Percentiles rank a stretch among this genome's conserved stretches.
Evolutionary conservation across 2,888 invertebrate species (phyloP).

Genomic region (Celastrina argiolus): DNA sequence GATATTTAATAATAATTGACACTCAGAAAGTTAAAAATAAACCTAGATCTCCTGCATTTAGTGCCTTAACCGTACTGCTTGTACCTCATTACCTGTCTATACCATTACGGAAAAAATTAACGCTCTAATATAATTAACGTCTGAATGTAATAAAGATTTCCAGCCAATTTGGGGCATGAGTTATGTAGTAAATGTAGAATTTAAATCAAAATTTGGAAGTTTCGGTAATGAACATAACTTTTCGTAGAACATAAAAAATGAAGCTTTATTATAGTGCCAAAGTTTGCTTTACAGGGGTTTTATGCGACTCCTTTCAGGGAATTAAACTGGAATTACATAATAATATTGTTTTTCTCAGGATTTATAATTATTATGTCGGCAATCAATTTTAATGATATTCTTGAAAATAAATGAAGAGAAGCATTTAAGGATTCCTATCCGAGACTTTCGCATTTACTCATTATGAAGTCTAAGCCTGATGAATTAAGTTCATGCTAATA

Average conservation of each 20-base stretch:
- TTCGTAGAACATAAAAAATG: conserved; percentile 7
- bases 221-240: conserved; percentile 17
- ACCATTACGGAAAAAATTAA: background rate
- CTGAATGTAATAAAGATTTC: background rate
- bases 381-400: too few species aligned
- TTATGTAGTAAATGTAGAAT: conserved; percentile 13
- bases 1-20: too few species aligned
- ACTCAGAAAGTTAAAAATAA: too few species aligned
- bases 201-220: conserved; percentile 7
- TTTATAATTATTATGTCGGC: too few species aligned
- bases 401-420: too few species aligned
- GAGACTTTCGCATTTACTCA: too few species aligned
- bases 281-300: conserved; percentile 19
- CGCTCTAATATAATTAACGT: background rate
- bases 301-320: background rate
- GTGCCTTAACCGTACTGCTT: background rate
- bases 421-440: too few species aligned
- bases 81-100: background rate
- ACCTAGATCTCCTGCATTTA: too few species aligned
- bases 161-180: background rate
- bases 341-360: too few species aligned
- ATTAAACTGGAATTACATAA: background rate
- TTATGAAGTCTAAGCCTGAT: background rate
- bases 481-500: conserved; percentile 1
- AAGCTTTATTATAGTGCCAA: conserved; percentile 19